Base-by-base conservation (phyloP, 2,888 invertebrate genomes). In the Scaptomyza reducta region DNA sequence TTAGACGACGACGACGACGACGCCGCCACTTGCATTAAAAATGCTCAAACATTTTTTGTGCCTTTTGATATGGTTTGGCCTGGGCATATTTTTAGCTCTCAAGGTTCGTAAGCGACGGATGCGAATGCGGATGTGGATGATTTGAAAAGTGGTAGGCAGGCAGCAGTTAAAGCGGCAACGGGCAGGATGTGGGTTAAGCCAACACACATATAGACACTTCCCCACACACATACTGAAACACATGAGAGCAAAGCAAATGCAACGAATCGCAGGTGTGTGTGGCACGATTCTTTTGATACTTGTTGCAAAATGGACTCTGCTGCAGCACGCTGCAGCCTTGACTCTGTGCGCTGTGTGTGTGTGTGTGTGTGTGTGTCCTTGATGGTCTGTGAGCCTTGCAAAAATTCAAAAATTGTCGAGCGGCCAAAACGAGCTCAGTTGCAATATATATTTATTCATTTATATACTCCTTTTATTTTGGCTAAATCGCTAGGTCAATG, bases 81-180 rank as follows among this genome's bases (percentile, higher is more conserved):
- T 74, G 76, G 56, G 45, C 65, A 69, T 87, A 83, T 83, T 83
- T 83, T 85, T 87, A 83, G 88, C 58, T 22, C 66, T 68, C 82
- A 83, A 87, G 82, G 82, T 77, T 74, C 62, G 50, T 44, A 45
- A 64, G 73, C 76, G 68, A 74, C 79, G 82, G 88, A 87, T 87
- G 79, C 76, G 68, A 76, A 73, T 68, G 77, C 76, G 82, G 85
- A 83, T 83, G 83, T 86, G 66, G 82, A 74, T 85, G 86, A 87
- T 83, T 83, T 85, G 70, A 79, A 82, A 81, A 85, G 86, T 86
- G 80, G 80, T 65, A 77, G 86, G 80, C 79, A 66, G 79, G 79
- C 79, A 64, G 79, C 84, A 66, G 66, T 68, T 77, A 69, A 77
- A 70, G 68, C 58, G 61, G 22, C 58, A 41, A 41, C 46, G 50